Evolutionary conservation across 2,888 invertebrate species (phyloP).

Genomic region (Euzophera pinguis): DNA sequence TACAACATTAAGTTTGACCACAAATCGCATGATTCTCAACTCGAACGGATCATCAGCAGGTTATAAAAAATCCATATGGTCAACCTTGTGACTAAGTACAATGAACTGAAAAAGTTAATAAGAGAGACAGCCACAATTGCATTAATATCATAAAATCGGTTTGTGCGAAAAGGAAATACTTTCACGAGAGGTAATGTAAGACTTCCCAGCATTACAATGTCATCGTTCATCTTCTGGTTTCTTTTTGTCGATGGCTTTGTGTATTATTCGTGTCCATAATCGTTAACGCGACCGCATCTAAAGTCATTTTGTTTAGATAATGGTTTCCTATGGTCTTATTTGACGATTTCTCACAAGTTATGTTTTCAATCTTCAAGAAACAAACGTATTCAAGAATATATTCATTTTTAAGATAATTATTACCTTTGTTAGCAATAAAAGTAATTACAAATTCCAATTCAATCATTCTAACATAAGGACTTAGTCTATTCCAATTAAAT

Average conservation of each 20-base stretch:
- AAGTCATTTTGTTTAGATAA: neutral
- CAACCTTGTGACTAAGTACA: neutral
- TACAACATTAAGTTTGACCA: no score
- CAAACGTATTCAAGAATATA: no score
- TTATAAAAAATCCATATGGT: no score
- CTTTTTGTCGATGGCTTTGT: conserved; percentile 12
- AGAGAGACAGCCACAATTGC: neutral
- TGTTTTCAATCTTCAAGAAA: neutral
- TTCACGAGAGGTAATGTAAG: conserved; percentile 7
- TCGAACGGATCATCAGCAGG: no score
- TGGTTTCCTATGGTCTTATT: neutral
- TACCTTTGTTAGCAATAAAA: no score
- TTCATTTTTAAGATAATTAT: no score
- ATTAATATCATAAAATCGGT: conserved; percentile 2
- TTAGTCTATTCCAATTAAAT: no score
- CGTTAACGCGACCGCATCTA: conserved; percentile 20
- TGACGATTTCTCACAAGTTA: conserved; percentile 5
- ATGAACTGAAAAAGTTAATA: neutral
- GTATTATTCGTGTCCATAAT: conserved; percentile 19
- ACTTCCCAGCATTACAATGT: conserved; percentile 2
- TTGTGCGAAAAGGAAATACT: conserved; percentile 14
- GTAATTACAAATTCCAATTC: no score
- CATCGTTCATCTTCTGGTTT: conserved; percentile 2
- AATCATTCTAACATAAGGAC: no score
- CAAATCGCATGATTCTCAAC: no score